phyloP scores from a whole-genome alignment of 2,113 vertebrate genomes.

The Platichthys flesus region DNA sequence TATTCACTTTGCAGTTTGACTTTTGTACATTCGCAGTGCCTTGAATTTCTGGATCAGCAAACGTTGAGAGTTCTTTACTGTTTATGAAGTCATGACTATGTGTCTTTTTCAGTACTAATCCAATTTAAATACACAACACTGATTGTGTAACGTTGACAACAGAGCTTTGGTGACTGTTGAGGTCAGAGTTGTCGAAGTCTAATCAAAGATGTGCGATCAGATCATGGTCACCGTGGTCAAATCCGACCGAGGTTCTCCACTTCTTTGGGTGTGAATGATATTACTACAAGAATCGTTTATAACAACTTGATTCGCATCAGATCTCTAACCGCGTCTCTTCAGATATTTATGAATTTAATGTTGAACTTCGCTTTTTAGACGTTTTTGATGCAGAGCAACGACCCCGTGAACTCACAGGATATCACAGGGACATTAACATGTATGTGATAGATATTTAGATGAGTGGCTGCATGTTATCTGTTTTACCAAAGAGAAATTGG shows the following conservation, averaged over 20 bases:
- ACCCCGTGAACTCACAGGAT: conserved; percentile 7
- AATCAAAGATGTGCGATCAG: conserved; percentile 6
- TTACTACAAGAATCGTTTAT: not conserved
- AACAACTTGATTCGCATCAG: conserved; percentile 17
- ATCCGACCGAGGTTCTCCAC: not conserved
- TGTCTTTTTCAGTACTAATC: conserved; percentile 2
- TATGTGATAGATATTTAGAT: conserved; percentile 46
- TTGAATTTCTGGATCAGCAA: conserved; percentile 10
- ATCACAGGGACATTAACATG: conserved; percentile 10
- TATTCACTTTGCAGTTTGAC: conserved; percentile 16
- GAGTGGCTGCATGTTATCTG: conserved; percentile 70
- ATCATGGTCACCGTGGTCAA: conserved; percentile 1
- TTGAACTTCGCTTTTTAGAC: not conserved
- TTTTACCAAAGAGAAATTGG: conserved; percentile 40
- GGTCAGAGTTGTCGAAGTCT: conserved; percentile 11
- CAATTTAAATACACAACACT: not conserved
- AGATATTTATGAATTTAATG: conserved; percentile 34
- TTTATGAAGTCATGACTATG: conserved; percentile 6
- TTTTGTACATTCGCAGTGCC: conserved; percentile 26
- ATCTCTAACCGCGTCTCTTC: conserved; percentile 3
- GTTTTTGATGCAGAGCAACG: conserved; percentile 23
- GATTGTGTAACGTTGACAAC: not conserved
- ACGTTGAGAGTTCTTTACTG: not conserved
- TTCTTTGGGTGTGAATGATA: conserved; percentile 24
- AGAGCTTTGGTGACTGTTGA: not conserved